phyloP scores from a whole-genome alignment of 2,113 vertebrate species.

The Piprites chloris region DNA sequence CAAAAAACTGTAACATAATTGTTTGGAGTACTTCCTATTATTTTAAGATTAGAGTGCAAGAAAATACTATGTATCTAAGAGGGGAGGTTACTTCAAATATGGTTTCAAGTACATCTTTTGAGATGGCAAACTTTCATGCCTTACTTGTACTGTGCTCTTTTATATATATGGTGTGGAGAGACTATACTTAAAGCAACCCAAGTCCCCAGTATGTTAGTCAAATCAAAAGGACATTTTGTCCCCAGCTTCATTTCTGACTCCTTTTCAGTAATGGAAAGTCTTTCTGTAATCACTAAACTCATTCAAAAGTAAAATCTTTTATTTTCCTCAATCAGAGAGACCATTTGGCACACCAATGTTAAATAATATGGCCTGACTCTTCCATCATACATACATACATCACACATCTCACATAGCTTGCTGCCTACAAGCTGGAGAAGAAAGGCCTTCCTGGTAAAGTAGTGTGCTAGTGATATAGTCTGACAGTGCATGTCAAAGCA shows the following conservation, averaged over 20 bases:
- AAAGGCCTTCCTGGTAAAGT: background rate
- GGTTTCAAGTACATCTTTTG: background rate
- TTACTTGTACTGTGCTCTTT: background rate
- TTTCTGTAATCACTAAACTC: background rate
- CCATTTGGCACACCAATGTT: constrained; percentile 27
- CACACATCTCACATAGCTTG: constrained; percentile 3
- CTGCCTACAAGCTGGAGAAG: background rate
- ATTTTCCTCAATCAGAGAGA: background rate
- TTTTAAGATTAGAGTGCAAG: background rate
- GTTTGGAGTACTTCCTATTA: constrained; percentile 5
- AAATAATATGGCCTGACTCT: background rate
- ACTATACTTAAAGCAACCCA: background rate
- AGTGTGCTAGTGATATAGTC: background rate
- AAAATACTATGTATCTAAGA: background rate
- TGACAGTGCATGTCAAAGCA: constrained; percentile 8
- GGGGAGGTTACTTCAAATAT: background rate
- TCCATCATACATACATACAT: background rate
- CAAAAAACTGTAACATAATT: background rate
- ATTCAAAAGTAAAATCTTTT: background rate
- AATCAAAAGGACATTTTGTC: background rate
- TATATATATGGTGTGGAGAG: background rate
- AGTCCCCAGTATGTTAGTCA: background rate
- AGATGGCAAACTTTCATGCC: background rate
- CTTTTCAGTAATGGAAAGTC: background rate
- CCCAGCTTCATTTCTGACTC: background rate